These are phyloP conservation scores for Baccha elongata DNA, from an alignment of 2,888 invertebrate species.

Conservation along the genomic window DNA sequence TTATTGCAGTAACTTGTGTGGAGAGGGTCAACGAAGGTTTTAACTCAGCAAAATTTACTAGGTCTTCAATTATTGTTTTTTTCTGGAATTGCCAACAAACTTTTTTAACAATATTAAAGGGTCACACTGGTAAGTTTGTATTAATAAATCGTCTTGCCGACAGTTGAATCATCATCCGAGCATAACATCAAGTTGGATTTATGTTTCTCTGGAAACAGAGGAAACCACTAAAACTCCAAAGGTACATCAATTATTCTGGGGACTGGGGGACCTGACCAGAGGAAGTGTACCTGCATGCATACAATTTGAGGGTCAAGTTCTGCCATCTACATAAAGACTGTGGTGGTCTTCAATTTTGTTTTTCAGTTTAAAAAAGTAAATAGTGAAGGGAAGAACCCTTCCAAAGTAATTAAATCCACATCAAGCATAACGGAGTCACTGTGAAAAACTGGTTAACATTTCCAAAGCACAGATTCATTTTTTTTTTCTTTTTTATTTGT, in stretches of 20 bases:
- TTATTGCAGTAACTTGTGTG: not conserved
- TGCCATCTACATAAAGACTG: not conserved
- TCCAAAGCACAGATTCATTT: constrained; percentile 21
- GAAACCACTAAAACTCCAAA: constrained; percentile 35
- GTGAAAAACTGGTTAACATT: constrained; percentile 23
- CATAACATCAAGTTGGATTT: constrained; percentile 42
- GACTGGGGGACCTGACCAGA: constrained; percentile 7
- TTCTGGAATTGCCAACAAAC: constrained; percentile 29
- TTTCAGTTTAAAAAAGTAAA: not conserved
- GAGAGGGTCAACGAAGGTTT: constrained; percentile 2
- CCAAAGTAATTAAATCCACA: constrained; percentile 8
- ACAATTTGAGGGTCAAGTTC: constrained; percentile 33
- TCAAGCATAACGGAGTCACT: constrained; percentile 2
- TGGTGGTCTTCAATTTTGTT: constrained; percentile 12
- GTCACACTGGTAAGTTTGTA: not conserved
- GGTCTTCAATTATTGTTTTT: constrained; percentile 37
- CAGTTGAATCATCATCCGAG: constrained; percentile 54
- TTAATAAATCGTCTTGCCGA: constrained; percentile 54
- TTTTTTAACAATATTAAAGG: constrained; percentile 25
- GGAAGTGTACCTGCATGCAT: not conserved
- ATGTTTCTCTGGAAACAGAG: constrained; percentile 37
- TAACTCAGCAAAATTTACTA: constrained; percentile 39
- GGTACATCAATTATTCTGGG: constrained; percentile 41
- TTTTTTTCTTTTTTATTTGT: not conserved
- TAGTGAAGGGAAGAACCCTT: constrained; percentile 12